Conservation (phyloP, 30 jellyfish, hydroid and myxozoan genomes). For the Pseudorhiza aurosa region DNA sequence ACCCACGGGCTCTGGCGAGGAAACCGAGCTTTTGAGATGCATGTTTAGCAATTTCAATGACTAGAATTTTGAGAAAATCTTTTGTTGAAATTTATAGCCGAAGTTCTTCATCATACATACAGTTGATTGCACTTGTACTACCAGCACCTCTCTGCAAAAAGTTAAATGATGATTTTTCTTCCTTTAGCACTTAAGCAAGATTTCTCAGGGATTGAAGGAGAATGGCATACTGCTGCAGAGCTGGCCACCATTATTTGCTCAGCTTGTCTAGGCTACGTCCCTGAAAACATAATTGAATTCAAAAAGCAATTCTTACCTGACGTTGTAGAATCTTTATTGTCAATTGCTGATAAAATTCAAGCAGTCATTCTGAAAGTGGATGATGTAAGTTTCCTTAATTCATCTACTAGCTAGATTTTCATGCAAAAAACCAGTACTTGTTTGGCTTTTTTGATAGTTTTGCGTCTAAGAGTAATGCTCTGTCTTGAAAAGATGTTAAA, state of each 20-base stretch:
- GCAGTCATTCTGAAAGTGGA: conserved; percentile 10
- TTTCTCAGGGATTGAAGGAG: conserved; percentile 40
- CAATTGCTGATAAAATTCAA: conserved; percentile 49
- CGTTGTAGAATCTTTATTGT: conserved; percentile 57
- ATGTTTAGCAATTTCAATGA: not conserved
- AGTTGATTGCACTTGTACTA: too few species aligned
- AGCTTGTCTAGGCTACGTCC: conserved; percentile 73
- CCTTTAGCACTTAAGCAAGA: conserved; percentile 59
- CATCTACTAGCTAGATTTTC: too few species aligned
- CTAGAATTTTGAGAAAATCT: not conserved
- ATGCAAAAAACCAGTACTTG: too few species aligned
- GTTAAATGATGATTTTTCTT: not conserved
- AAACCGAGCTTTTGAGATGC: too few species aligned
- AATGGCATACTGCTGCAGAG: conserved; percentile 67
- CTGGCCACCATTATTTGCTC: conserved; percentile 48
- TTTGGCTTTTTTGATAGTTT: too few species aligned
- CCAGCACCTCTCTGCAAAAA: not conserved
- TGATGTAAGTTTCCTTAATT: conserved; percentile 43
- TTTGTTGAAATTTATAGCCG: not conserved
- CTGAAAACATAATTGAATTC: conserved; percentile 51
- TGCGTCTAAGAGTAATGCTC: too few species aligned
- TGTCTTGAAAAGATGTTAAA: too few species aligned
- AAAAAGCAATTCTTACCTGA: conserved; percentile 67
- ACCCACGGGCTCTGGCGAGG: too few species aligned
- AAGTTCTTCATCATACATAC: too few species aligned